Conservation (phyloP, 2,113 vertebrate genomes). For the Rutilus rutilus region DNA sequence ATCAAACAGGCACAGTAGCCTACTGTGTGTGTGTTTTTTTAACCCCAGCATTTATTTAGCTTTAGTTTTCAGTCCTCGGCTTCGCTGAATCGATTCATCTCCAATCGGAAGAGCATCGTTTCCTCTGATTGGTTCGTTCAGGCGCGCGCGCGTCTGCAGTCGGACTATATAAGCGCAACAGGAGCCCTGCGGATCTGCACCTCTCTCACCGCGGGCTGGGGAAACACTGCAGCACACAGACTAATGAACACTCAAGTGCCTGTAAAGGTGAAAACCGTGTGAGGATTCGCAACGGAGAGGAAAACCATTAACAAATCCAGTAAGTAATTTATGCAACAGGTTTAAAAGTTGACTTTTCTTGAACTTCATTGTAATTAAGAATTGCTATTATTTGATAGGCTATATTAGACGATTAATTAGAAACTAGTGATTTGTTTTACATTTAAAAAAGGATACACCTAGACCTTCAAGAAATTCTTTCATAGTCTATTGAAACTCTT, state of each 20-base stretch:
- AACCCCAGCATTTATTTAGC: not conserved
- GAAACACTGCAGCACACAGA: not conserved
- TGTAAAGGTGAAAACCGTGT: not conserved
- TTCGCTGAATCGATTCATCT: not conserved
- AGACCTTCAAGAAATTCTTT: no score
- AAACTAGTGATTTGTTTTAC: not conserved
- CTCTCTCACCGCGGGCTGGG: not conserved
- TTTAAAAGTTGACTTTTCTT: conserved; percentile 29
- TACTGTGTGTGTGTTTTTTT: not conserved
- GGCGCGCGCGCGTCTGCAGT: conserved; percentile 20
- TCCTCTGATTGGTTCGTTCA: conserved; percentile 37
- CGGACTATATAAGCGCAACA: conserved; percentile 42
- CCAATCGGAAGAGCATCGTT: not conserved
- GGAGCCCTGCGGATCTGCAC: not conserved
- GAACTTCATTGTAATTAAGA: not conserved
- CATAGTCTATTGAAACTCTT: not conserved
- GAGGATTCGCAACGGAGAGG: conserved; percentile 11
- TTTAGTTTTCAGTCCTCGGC: not conserved
- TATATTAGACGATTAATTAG: not conserved
- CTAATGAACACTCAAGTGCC: not conserved
- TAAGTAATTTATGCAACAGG: conserved; percentile 32
- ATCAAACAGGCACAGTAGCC: not conserved
- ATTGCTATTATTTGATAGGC: no score
- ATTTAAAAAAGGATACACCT: no score
- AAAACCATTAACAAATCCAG: not conserved